Evolutionary conservation across 1,140 invertebrate species (phyloP).

Genomic region (Drosophila sturtevanti): DNA sequence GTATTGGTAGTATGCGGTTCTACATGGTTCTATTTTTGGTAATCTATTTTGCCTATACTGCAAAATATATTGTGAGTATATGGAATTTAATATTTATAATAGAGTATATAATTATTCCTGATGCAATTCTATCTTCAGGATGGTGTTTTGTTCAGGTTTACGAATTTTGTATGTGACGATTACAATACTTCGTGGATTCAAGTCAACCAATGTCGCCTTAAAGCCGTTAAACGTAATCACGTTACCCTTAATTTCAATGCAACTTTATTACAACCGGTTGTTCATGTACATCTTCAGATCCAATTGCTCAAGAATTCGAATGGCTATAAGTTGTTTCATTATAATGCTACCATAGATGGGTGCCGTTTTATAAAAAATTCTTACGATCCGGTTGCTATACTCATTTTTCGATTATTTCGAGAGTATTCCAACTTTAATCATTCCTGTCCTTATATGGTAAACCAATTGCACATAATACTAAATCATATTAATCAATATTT

Average conservation of each 20-base stretch:
- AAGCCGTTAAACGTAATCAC: slow-evolving; percentile 3
- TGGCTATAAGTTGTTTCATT: not conserved
- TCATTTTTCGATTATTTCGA: not conserved
- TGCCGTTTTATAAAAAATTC: not conserved
- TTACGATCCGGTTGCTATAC: not conserved
- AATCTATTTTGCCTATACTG: not conserved
- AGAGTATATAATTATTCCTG: not conserved
- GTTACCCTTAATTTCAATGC: not conserved
- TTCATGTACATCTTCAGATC: not conserved
- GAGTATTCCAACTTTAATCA: slow-evolving; percentile 11
- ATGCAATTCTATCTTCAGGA: not conserved
- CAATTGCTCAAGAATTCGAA: not conserved
- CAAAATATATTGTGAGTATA: not conserved
- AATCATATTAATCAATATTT: not conserved
- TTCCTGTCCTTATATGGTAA: slow-evolving; percentile 5
- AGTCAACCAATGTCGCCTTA: not conserved
- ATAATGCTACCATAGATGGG: not conserved
- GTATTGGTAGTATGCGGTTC: not conserved
- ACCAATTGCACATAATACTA: not conserved
- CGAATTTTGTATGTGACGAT: not conserved
- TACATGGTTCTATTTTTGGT: not conserved
- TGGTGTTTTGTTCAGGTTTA: not conserved
- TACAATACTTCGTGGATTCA: slow-evolving; percentile 2
- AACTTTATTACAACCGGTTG: not conserved
- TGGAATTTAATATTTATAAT: not conserved